Percentiles rank a stretch among this genome's conserved stretches.
Evolutionary conservation across 1,140 invertebrate species (phyloP).

Genomic region (Heliconius himera): DNA sequence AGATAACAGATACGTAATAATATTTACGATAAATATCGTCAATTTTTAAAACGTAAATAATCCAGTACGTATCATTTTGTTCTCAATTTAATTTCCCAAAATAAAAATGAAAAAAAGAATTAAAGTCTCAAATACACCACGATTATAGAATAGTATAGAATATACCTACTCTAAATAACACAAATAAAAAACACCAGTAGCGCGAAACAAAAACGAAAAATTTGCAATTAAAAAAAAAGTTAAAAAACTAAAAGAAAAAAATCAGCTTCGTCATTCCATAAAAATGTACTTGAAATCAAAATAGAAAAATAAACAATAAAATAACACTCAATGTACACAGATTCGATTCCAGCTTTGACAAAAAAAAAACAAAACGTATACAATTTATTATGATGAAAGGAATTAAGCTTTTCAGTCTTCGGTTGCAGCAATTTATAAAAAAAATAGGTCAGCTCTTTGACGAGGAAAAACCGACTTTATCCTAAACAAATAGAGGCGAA

Average conservation of each 20-base stretch:
- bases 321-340: background rate
- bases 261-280: background rate
- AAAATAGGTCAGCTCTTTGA: background rate
- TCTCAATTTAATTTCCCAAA: too few relatives aligned
- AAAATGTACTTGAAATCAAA: background rate
- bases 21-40: background rate
- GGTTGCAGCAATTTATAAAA: constrained; percentile 8
- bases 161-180: too few relatives aligned
- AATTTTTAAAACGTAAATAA: background rate
- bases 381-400: constrained; percentile 6
- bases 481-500: background rate
- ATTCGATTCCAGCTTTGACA: background rate
- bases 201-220: too few relatives aligned
- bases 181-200: too few relatives aligned
- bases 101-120: too few relatives aligned
- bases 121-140: too few relatives aligned
- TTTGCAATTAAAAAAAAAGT: too few relatives aligned
- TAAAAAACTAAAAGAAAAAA: background rate
- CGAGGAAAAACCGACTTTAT: background rate
- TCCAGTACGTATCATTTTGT: too few relatives aligned
- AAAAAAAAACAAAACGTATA: constrained; percentile 2
- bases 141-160: too few relatives aligned
- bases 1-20: background rate
- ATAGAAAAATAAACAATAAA: background rate
- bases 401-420: constrained; percentile 7